Percentiles rank a stretch among this genome's conserved stretches.
These are phyloP conservation scores for Apocheima hispidaria DNA, from an alignment of 2,888 invertebrate species.

Conservation along the genomic window DNA sequence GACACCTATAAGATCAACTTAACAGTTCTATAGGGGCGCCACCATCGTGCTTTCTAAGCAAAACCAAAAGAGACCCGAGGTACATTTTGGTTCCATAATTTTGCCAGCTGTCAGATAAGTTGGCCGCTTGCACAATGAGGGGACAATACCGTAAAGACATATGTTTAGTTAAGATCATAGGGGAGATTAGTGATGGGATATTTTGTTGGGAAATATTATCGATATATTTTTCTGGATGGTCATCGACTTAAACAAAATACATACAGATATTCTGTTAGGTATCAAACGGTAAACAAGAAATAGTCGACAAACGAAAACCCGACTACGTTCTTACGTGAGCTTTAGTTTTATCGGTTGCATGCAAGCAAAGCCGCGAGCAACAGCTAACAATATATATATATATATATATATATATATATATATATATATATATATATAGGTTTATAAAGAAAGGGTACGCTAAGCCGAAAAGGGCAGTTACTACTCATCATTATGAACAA, in stretches of 20 bases:
- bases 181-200: conserved; percentile 33
- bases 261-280: no score
- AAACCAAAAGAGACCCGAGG: background rate
- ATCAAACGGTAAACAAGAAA: no score
- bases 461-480: no score
- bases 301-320: no score
- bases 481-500: no score
- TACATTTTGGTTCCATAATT: background rate
- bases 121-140: background rate
- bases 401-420: no score
- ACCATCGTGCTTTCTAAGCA: background rate
- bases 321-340: no score
- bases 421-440: no score
- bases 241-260: background rate
- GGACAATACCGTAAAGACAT: conserved; percentile 52
- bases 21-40: background rate
- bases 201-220: conserved; percentile 8
- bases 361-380: no score
- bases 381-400: no score
- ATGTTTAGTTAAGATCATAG: conserved; percentile 50
- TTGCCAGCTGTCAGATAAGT: background rate
- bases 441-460: no score
- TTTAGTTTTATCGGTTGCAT: no score
- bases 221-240: background rate
- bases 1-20: background rate